A percentile compares a stretch with the other conserved stretches of the same genome.
Conservation (phyloP, 2,888 invertebrate genomes). For the Ecliptopera silaceata region DNA sequence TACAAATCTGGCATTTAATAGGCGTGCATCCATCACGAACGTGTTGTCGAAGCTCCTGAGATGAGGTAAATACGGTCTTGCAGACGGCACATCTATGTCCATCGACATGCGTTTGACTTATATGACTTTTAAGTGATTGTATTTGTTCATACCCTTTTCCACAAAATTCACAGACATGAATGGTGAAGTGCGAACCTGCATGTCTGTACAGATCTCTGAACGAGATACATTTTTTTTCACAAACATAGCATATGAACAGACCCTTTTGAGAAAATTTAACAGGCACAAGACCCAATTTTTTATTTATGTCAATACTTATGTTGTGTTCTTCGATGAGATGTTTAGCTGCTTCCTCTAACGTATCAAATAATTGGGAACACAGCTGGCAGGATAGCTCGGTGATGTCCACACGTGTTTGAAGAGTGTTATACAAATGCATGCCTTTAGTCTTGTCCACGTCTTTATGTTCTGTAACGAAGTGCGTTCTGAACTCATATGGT, state of each 20-base stretch:
- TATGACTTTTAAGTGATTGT: neutral
- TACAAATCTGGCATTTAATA: constrained; percentile 15
- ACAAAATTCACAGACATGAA: constrained; percentile 31
- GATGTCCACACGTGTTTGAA: constrained; percentile 28
- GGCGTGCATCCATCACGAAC: neutral
- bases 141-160: constrained; percentile 9
- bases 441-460: constrained; percentile 25
- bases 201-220: constrained; percentile 31
- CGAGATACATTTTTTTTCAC: constrained; percentile 16
- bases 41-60: constrained; percentile 4
- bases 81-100: constrained; percentile 12
- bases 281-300: constrained; percentile 19
- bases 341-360: constrained; percentile 20
- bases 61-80: constrained; percentile 2
- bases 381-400: constrained; percentile 29
- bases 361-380: constrained; percentile 16
- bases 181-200: constrained; percentile 27
- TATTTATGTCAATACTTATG: constrained; percentile 14
- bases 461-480: constrained; percentile 30
- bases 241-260: constrained; percentile 9
- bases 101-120: neutral
- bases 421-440: constrained; percentile 14
- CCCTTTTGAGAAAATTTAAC: constrained; percentile 12
- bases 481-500: constrained; percentile 28
- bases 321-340: constrained; percentile 23